Conservation (phyloP, 2,888 invertebrate genomes). For the Drosophila meridionalis region DNA sequence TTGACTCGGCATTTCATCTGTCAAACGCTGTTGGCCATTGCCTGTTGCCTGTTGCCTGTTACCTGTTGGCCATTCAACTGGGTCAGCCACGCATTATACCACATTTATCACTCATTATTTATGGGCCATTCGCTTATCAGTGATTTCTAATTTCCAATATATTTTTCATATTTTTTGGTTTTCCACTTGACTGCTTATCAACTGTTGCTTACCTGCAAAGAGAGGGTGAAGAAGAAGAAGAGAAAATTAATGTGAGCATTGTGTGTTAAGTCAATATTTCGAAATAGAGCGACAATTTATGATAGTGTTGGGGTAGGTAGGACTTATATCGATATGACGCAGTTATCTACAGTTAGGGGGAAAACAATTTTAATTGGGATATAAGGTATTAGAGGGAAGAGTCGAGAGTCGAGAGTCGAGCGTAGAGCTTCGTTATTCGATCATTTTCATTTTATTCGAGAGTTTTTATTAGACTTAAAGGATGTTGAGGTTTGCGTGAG, state of each 20-base stretch:
- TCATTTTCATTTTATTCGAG: too few relatives aligned
- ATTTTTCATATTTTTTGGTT: conserved; percentile 8
- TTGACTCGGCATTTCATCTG: conserved; percentile 48
- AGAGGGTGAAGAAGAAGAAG: conserved; percentile 15
- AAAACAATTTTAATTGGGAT: too few relatives aligned
- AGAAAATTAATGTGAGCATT: conserved; percentile 29
- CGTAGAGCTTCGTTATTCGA: neutral
- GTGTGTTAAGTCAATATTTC: conserved; percentile 23
- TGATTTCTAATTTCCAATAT: conserved; percentile 21
- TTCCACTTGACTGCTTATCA: conserved; percentile 34
- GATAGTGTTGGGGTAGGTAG: conserved; percentile 45
- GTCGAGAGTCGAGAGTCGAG: neutral
- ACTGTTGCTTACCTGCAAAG: conserved; percentile 49
- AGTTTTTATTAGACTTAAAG: too few relatives aligned
- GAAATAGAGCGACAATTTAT: conserved; percentile 7
- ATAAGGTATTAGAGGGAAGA: neutral
- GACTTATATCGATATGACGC: neutral
- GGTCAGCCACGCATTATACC: conserved; percentile 39
- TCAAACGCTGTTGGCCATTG: conserved; percentile 27
- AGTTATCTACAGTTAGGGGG: neutral
- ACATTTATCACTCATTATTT: conserved; percentile 15
- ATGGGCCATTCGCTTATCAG: conserved; percentile 20
- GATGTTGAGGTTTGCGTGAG: too few relatives aligned
- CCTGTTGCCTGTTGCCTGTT: neutral
- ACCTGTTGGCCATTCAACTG: conserved; percentile 45